Base-by-base conservation (phyloP, 2,113 vertebrate genomes). In the Hemicordylus capensis region DNA sequence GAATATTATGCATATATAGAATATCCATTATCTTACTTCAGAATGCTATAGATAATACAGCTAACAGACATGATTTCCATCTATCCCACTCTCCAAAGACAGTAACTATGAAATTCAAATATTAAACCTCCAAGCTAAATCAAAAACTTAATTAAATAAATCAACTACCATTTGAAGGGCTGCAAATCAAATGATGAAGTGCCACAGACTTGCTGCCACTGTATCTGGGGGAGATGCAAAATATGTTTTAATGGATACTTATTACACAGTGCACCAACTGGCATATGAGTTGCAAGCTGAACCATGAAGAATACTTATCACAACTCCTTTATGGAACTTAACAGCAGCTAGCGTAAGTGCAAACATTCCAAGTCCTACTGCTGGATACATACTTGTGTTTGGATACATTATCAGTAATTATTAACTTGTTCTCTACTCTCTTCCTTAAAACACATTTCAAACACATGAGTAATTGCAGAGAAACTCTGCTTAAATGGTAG, bases 381-480 rank as follows among this genome's bases (percentile, higher is more conserved):
- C 9, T 81, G 87, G 46, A 64, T 81, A 86, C 46, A 31, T 87
- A 91, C 77, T 90, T 82, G 63, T 56, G 48, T 77, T 64, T 1
- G 86, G 86, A 66, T n/a, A 58, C 26, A 90, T 94, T 89, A n/a
- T n/a, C n/a, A 94, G 94, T 93, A 0, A 95, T 92, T 94, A 94
- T n/a, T n/a, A 66, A 96, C 88, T 92, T 87, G 34, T 4, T 85
- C 74, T 86, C 76, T 86, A 82, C 1, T 59, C 66, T 89, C 12
- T 87, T 92, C 82, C 73, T 85, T 51, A 5, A 76, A 54, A 78
- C 0, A n/a, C 66, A 81, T 88, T 76, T 93, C 86, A 83, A 84
- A 75, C 91, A 87, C 76, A 94, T 94, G 95, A 96, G 91, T 95
- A 95, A 96, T 90, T 90, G 63, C 83, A 89, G 39, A 19, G 20